Evolutionary conservation across 2,797 vertebrate species (phyloP), one percentile per base, ranked within the genome.

Genomic region (Aratinga solstitialis): DNA sequence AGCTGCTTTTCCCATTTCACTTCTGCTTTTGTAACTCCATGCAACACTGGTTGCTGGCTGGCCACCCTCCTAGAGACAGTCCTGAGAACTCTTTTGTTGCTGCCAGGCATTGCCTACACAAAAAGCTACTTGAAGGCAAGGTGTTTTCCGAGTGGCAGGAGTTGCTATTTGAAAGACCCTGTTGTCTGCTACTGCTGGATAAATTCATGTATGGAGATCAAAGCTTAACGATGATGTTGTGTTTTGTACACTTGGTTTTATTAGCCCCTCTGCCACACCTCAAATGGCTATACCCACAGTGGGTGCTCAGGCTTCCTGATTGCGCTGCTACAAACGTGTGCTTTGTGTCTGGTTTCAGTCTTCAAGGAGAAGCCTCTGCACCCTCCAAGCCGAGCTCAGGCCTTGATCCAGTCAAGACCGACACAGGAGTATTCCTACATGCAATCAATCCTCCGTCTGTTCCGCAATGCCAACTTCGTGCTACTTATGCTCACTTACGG

Each of bases 401-500:
- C 98, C 59, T 96, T 97, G 58, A 98, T 98, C 84, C 98, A 98
- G 85, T 98, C 93, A 54, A 95, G 97, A 78, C 78, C 95, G 0
- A n/a, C 94, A 1, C 93, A 95, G 1, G 97, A 99, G 19, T 98
- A 98, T 97, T 99, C 99, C 2, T 99, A 99, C 32, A 21, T 79
- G 40, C 97, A 98, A 11, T 99, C 99, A 38, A 98, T 99, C 71
- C 4, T 97, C 66, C 97, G 98, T 69, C 98, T 99, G 87, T 97
- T 99, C 92, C 66, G 91, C 94, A 99, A 99, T 95, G 95, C 96
- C 91, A 98, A 98, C 95, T 99, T 99, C 83, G 97, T 99, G 97
- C 97, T 99, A 47, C 98, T 99, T 42, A 91, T 98, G 94, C 85
- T 99, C 95, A 98, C 98, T 90, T 99, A 99, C 0, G 99, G 99